A percentile compares a stretch with the other conserved stretches of the same genome.
phyloP scores from a whole-genome alignment of 2,888 invertebrate genomes.

The Galeruca laticollis region DNA sequence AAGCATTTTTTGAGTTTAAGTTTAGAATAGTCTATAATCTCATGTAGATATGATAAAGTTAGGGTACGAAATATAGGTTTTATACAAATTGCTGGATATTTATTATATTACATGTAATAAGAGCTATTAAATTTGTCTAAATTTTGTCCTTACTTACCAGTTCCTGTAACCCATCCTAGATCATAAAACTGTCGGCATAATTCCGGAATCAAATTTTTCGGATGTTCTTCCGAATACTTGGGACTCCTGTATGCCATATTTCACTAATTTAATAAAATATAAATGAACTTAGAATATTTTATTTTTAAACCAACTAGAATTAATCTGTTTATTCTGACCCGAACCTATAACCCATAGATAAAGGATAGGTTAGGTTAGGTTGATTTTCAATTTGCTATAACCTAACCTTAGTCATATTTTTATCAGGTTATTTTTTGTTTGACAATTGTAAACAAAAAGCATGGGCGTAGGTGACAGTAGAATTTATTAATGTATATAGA shows the following conservation, averaged over 20 bases:
- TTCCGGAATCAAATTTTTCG: slow-evolving; percentile 87
- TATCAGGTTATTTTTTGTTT: background rate
- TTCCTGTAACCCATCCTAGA: slow-evolving; percentile 96
- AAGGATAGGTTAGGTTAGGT: too few species aligned
- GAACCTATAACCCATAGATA: background rate
- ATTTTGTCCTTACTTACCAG: slow-evolving; percentile 70
- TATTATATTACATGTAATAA: too few species aligned
- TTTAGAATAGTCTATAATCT: too few species aligned
- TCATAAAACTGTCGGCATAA: slow-evolving; percentile 92
- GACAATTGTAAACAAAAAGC: background rate
- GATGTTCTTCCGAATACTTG: slow-evolving; percentile 69
- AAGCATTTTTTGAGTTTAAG: too few species aligned
- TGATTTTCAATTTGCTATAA: too few species aligned
- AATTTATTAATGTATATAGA: too few species aligned
- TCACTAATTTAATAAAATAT: background rate
- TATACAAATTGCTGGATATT: too few species aligned
- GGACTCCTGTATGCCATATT: slow-evolving; percentile 30
- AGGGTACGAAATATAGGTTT: too few species aligned
- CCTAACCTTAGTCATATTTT: background rate
- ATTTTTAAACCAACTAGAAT: background rate
- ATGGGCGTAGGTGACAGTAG: background rate
- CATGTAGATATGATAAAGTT: too few species aligned
- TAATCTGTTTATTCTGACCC: background rate
- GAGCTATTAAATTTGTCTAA: background rate
- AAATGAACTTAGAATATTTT: background rate